Evolutionary conservation across 2,888 invertebrate species (phyloP).

Genomic region (Bombyx huttoni): DNA sequence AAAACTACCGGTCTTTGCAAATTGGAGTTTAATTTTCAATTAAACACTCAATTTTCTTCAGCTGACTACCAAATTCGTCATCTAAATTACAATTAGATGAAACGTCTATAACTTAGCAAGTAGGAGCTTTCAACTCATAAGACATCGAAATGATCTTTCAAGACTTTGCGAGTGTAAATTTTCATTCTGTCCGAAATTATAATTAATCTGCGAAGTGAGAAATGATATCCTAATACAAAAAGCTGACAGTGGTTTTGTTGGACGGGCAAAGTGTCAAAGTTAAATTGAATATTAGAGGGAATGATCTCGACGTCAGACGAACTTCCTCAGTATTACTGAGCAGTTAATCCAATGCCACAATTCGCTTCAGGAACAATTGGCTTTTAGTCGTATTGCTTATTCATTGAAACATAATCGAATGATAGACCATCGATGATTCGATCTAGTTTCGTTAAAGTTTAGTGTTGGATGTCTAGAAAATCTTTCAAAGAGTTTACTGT

Average conservation of each 20-base stretch:
- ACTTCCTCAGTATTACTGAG: slow-evolving; percentile 52
- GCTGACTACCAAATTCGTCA: not conserved
- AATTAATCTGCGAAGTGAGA: slow-evolving; percentile 27
- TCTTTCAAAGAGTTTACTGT: no score
- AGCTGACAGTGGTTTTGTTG: slow-evolving; percentile 54
- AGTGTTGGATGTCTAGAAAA: no score
- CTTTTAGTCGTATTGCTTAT: slow-evolving; percentile 48
- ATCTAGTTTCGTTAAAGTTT: no score
- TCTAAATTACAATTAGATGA: not conserved
- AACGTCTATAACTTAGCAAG: not conserved
- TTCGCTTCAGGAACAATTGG: slow-evolving; percentile 56
- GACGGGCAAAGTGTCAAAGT: slow-evolving; percentile 68
- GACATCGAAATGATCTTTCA: slow-evolving; percentile 10
- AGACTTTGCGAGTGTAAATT: slow-evolving; percentile 21
- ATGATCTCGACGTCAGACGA: slow-evolving; percentile 50
- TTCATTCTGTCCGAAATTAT: slow-evolving; percentile 23
- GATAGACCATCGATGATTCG: not conserved
- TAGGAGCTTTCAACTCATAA: slow-evolving; percentile 3
- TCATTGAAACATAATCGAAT: slow-evolving; percentile 28
- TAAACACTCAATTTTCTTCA: no score
- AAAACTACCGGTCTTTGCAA: not conserved
- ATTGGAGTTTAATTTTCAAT: no score
- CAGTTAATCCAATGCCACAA: slow-evolving; percentile 68
- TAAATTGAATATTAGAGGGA: slow-evolving; percentile 71
- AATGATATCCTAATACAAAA: slow-evolving; percentile 46